Percentiles rank a stretch among this genome's conserved stretches.
Conservation (phyloP, 2,113 vertebrate genomes). For the Lagopus muta region DNA sequence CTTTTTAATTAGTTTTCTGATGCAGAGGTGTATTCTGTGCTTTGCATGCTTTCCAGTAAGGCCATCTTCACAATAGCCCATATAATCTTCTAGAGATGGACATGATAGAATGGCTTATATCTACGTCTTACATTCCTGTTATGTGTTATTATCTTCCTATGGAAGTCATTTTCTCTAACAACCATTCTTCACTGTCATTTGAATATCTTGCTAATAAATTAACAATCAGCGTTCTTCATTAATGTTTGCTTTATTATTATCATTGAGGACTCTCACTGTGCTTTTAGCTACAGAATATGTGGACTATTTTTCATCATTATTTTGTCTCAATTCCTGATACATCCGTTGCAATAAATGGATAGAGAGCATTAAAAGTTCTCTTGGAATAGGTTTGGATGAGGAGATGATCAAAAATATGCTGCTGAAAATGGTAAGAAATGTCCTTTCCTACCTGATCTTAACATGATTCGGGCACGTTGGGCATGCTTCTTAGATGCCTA, state of each 20-base stretch:
- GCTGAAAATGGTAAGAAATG: background rate
- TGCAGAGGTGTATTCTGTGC: background rate
- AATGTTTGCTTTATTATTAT: background rate
- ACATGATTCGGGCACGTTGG: background rate
- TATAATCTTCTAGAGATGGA: background rate
- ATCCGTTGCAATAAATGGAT: background rate
- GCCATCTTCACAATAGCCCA: background rate
- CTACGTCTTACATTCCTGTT: background rate
- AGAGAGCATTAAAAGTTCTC: background rate
- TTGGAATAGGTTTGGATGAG: background rate
- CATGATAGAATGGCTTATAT: background rate
- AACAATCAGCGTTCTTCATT: background rate
- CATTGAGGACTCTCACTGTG: background rate
- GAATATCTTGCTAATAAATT: background rate
- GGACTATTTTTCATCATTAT: background rate
- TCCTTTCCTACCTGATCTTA: background rate
- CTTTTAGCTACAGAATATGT: background rate
- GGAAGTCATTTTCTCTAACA: background rate
- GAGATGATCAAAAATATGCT: background rate
- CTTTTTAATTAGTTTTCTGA: conserved; percentile 29
- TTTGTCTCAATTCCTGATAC: background rate
- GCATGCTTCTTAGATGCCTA: background rate
- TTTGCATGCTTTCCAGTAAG: background rate
- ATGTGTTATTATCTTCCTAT: background rate
- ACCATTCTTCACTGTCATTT: background rate